A percentile compares a stretch with the other conserved stretches of the same genome.
These are phyloP conservation scores for Ctenopoma kingsleyae DNA, from an alignment of 2,797 vertebrate genomes.

Conservation along the genomic window DNA sequence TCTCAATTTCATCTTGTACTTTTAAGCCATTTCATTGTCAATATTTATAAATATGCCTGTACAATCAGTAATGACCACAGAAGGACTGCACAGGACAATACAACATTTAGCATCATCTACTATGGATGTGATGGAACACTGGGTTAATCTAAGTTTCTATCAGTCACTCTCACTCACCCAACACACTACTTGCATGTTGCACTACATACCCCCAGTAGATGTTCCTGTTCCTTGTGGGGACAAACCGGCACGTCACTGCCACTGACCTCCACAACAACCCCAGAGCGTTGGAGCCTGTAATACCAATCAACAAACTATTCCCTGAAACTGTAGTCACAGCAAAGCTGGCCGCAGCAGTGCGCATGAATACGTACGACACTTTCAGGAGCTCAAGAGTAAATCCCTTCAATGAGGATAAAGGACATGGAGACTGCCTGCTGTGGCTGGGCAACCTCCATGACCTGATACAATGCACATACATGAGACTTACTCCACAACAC, in stretches of 20 bases:
- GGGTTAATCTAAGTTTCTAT: slow-evolving; percentile 41
- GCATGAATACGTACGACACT: slow-evolving; percentile 35
- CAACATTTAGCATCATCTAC: slow-evolving; percentile 38
- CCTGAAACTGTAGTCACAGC: slow-evolving; percentile 18
- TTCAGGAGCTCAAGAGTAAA: slow-evolving; percentile 71
- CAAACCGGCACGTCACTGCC: slow-evolving; percentile 34
- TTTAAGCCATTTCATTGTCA: slow-evolving; percentile 3
- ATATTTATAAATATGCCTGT: slow-evolving; percentile 10
- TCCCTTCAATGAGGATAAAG: slow-evolving; percentile 76
- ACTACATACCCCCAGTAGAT: slow-evolving; percentile 73
- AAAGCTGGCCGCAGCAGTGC: slow-evolving; percentile 25
- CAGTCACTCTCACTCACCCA: slow-evolving; percentile 30
- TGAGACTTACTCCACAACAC: slow-evolving; percentile 18
- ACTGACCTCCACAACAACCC: slow-evolving; percentile 68
- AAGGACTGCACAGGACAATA: slow-evolving; percentile 18
- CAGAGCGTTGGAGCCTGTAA: slow-evolving; percentile 46
- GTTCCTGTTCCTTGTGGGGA: slow-evolving; percentile 63
- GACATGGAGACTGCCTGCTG: slow-evolving; percentile 25
- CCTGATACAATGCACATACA: slow-evolving; percentile 38
- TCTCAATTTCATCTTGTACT: not conserved
- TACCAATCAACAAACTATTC: not conserved
- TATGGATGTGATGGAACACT: slow-evolving; percentile 39
- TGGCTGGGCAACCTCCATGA: slow-evolving; percentile 41
- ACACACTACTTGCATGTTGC: slow-evolving; percentile 6
- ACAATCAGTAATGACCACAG: slow-evolving; percentile 15